phyloP scores from a whole-genome alignment of 2,797 vertebrate genomes.

The Spea hammondii region DNA sequence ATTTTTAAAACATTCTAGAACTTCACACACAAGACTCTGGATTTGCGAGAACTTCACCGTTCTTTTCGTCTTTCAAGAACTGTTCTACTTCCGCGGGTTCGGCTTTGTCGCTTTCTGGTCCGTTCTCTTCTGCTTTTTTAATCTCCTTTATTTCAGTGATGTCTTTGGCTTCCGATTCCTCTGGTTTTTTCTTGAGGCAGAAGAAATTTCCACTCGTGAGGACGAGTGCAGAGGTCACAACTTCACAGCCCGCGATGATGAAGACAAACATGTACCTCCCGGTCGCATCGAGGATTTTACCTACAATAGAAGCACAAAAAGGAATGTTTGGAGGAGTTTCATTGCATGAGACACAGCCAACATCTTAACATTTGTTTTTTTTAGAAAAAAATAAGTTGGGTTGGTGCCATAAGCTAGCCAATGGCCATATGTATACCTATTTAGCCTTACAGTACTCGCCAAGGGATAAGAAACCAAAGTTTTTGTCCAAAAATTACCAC shows the following conservation, averaged over 20 bases:
- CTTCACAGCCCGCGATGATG: slow-evolving; percentile 84
- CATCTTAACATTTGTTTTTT: too few species aligned
- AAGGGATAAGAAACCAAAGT: too few species aligned
- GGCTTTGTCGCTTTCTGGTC: slow-evolving; percentile 52
- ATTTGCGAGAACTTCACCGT: slow-evolving; percentile 68
- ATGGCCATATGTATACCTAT: too few species aligned
- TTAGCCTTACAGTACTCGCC: too few species aligned
- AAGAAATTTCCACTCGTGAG: slow-evolving; percentile 78
- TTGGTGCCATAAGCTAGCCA: too few species aligned
- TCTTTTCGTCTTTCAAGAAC: slow-evolving; percentile 69
- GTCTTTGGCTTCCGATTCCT: slow-evolving; percentile 61
- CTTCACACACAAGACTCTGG: slow-evolving; percentile 73
- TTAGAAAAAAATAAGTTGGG: too few species aligned
- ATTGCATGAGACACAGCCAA: too few species aligned
- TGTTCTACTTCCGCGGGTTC: slow-evolving; percentile 65
- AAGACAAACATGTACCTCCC: slow-evolving; percentile 84
- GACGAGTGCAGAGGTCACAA: slow-evolving; percentile 78
- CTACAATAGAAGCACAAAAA: slow-evolving; percentile 59
- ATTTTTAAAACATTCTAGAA: not conserved
- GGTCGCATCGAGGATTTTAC: slow-evolving; percentile 82
- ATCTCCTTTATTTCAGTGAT: slow-evolving; percentile 68
- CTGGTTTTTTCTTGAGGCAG: slow-evolving; percentile 70
- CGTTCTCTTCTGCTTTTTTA: slow-evolving; percentile 58
- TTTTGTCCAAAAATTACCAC: too few species aligned
- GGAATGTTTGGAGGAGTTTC: too few species aligned